Percentiles rank a stretch among this genome's conserved stretches.
phyloP scores from a whole-genome alignment of 1,140 invertebrate genomes.

The Pemphigus obesinymphae region DNA sequence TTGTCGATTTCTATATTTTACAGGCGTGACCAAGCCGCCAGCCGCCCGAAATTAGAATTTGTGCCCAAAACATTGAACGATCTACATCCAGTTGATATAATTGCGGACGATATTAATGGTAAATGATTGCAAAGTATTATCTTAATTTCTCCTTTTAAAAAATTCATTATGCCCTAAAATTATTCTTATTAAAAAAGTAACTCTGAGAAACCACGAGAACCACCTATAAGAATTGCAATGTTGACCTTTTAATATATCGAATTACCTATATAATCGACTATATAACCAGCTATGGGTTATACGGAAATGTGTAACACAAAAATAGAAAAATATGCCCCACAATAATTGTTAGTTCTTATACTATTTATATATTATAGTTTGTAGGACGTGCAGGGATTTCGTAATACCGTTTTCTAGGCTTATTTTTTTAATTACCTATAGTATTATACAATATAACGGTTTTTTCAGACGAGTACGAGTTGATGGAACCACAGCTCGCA shows the following conservation, averaged over 20 bases:
- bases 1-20: too few relatives aligned
- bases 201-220: too few relatives aligned
- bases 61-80: constrained; percentile 87
- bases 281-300: too few relatives aligned
- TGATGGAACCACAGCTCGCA: constrained; percentile 43
- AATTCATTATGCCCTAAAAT: not conserved
- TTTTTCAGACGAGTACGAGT: constrained; percentile 41
- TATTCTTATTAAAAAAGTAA: too few relatives aligned
- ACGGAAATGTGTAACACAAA: not conserved
- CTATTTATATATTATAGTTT: too few relatives aligned
- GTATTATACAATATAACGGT: not conserved
- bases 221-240: too few relatives aligned
- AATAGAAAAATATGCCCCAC: too few relatives aligned
- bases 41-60: constrained; percentile 83
- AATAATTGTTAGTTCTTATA: too few relatives aligned
- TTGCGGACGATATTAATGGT: constrained; percentile 56
- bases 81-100: constrained; percentile 71
- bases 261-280: not conserved
- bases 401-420: constrained; percentile 2
- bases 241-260: not conserved
- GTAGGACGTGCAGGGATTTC: too few relatives aligned
- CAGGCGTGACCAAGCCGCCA: constrained; percentile 84
- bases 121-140: not conserved
- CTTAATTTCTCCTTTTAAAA: not conserved
- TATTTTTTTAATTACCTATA: constrained; percentile 31